These are phyloP conservation scores for Drosophila neocordata DNA, from an alignment of 1,140 invertebrate genomes.

Conservation along the genomic window DNA sequence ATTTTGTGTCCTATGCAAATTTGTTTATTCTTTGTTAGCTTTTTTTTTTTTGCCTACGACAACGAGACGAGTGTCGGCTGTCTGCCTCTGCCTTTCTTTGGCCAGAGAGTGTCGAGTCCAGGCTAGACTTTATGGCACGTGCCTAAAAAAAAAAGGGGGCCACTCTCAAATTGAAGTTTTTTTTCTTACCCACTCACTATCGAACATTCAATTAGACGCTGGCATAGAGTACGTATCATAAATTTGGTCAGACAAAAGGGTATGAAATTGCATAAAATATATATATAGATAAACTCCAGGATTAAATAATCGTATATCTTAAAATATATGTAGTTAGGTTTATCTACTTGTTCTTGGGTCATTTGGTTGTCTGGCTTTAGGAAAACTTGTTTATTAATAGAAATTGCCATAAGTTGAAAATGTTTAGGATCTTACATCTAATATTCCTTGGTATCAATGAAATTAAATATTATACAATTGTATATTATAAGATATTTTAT, in stretches of 20 bases:
- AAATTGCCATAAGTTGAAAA: no score
- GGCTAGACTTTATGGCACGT: conserved; percentile 18
- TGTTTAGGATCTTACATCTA: no score
- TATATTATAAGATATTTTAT: no score
- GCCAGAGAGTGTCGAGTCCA: conserved; percentile 2
- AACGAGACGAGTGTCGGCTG: conserved; percentile 31
- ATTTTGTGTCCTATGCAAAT: conserved; percentile 19
- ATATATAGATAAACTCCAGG: not conserved
- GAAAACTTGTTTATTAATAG: no score
- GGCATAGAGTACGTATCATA: not conserved
- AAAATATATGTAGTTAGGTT: no score
- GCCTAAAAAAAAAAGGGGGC: not conserved
- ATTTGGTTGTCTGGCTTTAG: no score
- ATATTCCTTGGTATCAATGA: no score
- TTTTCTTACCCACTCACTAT: not conserved
- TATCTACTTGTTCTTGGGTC: no score
- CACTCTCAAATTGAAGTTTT: conserved; percentile 1
- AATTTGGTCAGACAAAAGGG: not conserved
- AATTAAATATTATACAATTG: no score
- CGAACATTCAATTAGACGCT: not conserved
- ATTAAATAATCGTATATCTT: no score
- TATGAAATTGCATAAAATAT: not conserved
- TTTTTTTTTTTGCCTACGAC: conserved; percentile 11
- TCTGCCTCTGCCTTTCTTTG: conserved; percentile 23
- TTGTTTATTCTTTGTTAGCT: conserved; percentile 21